phyloP scores from a whole-genome alignment of 2,888 invertebrate species.

The Nemotelus pantherinus region DNA sequence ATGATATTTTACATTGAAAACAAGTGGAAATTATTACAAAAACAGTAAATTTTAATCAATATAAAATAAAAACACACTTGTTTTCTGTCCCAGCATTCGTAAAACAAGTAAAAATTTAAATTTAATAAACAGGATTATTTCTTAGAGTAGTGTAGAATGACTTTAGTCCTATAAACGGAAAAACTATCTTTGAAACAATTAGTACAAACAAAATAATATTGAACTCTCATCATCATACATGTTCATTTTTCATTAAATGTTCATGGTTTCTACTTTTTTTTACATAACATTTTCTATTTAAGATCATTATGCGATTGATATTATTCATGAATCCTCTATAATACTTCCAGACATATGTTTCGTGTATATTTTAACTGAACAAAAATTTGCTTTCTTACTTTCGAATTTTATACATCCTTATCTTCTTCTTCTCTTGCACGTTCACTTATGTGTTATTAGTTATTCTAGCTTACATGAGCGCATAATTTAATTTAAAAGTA shows the following conservation, averaged over 20 bases:
- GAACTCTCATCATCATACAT: neutral
- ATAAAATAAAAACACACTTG: conserved; percentile 29
- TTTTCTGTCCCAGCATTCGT: conserved; percentile 2
- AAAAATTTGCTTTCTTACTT: neutral
- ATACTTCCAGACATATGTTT: neutral
- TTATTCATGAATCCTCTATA: neutral
- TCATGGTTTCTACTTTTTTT: neutral
- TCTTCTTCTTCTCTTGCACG: neutral
- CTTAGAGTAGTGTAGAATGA: neutral
- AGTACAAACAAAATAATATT: conserved; percentile 14
- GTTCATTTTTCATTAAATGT: neutral
- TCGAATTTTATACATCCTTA: neutral
- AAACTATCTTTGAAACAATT: conserved; percentile 18
- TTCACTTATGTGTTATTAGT: neutral
- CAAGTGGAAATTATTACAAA: neutral
- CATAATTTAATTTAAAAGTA: conserved; percentile 20
- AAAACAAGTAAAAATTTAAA: conserved; percentile 25
- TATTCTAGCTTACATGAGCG: conserved; percentile 9
- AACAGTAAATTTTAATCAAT: conserved; percentile 30
- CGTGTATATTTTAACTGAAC: neutral
- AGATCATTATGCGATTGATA: neutral
- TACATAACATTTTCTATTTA: neutral
- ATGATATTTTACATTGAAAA: neutral
- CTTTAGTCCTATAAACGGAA: conserved; percentile 29
- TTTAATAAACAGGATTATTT: conserved; percentile 10